A percentile compares a stretch with the other conserved stretches of the same genome.
Evolutionary conservation across 2,797 vertebrate species (phyloP).

Genomic region (Centroberyx gerrardi): DNA sequence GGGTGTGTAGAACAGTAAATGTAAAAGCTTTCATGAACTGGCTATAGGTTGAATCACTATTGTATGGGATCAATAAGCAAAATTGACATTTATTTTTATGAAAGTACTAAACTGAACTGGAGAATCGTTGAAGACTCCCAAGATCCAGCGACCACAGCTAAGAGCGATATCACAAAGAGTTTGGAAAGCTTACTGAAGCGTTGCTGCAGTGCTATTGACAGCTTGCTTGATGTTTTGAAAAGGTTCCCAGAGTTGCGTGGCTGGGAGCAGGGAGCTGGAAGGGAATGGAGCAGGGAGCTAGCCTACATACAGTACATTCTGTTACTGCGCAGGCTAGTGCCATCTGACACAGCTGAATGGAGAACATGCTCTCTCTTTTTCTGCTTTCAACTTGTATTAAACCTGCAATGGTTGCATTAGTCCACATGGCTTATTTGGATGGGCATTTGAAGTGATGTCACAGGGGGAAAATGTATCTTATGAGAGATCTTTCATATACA

Average conservation of each 20-base stretch:
- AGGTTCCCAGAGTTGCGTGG: constrained; percentile 62
- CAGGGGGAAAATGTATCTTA: not conserved
- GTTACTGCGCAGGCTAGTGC: constrained; percentile 45
- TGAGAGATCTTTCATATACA: not conserved
- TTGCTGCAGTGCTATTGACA: constrained; percentile 52
- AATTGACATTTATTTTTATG: too few species aligned
- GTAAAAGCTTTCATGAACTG: too few species aligned
- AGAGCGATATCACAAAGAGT: constrained; percentile 31
- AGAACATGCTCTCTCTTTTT: constrained; percentile 33
- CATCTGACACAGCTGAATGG: constrained; percentile 44
- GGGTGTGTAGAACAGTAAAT: too few species aligned
- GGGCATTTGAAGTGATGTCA: constrained; percentile 19
- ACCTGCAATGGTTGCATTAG: not conserved
- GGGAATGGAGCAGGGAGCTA: constrained; percentile 52
- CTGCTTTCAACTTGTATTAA: not conserved
- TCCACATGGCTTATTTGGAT: not conserved
- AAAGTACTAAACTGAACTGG: too few species aligned
- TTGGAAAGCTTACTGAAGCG: constrained; percentile 56
- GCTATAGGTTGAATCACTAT: too few species aligned
- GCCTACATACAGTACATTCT: constrained; percentile 73
- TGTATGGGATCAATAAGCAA: too few species aligned
- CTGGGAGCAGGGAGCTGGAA: constrained; percentile 69
- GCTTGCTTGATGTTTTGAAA: constrained; percentile 72
- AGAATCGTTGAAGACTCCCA: not conserved
- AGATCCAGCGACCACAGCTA: constrained; percentile 37